These are phyloP conservation scores for Mesopsocus fuscifrons DNA, from an alignment of 2,888 invertebrate genomes.

Conservation along the genomic window DNA sequence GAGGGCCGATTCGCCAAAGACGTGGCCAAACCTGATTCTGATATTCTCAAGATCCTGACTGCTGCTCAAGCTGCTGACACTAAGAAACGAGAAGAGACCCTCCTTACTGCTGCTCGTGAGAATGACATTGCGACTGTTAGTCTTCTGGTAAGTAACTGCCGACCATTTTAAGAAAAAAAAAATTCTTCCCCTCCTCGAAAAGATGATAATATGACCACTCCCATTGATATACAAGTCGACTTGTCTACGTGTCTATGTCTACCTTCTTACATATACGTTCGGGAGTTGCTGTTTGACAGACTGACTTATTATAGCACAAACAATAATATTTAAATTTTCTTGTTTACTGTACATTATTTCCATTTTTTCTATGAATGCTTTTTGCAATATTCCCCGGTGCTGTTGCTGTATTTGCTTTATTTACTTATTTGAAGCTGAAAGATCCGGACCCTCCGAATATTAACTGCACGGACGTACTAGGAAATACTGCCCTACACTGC, in stretches of 20 bases:
- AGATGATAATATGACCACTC: background rate
- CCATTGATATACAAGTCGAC: no score
- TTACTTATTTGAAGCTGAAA: no score
- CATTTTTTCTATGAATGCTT: no score
- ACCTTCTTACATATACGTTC: no score
- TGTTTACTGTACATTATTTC: no score
- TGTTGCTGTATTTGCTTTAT: no score
- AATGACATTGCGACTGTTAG: constrained; percentile 36
- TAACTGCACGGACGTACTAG: constrained; percentile 40
- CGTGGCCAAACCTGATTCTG: constrained; percentile 34
- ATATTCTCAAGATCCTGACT: constrained; percentile 32
- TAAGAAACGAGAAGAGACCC: constrained; percentile 30
- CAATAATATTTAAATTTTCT: no score
- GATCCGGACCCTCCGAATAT: constrained; percentile 36
- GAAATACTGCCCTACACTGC: constrained; percentile 45
- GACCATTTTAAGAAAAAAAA: background rate
- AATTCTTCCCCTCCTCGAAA: background rate
- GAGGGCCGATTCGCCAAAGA: constrained; percentile 39
- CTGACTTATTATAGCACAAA: no score
- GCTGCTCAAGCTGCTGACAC: constrained; percentile 40
- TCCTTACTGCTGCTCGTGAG: constrained; percentile 39
- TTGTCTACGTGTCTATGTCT: no score
- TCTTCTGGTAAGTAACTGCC: constrained; percentile 28
- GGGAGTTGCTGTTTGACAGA: no score
- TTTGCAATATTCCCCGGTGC: no score